Conservation (phyloP, 2,797 vertebrate genomes). For the Strix occidentalis region DNA sequence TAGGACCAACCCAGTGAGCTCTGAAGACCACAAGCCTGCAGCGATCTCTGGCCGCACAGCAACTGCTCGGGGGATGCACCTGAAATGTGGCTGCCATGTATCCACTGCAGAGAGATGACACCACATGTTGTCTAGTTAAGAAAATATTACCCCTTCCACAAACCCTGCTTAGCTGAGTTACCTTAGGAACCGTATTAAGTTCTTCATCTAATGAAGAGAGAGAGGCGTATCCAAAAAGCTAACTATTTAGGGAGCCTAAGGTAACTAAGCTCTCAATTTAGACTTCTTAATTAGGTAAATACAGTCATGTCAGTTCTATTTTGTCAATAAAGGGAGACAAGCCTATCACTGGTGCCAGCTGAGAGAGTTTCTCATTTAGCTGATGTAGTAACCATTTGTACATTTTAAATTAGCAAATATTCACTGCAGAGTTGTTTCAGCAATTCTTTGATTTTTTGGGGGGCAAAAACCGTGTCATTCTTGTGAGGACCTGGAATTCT, state of each 20-base stretch:
- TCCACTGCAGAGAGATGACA: not conserved
- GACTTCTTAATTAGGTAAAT: slow-evolving; percentile 16
- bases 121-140: accelerated
- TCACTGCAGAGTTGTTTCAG: not conserved
- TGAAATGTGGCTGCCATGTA: accelerated
- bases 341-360: not conserved
- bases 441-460: not conserved
- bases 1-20: not conserved
- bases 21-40: not conserved
- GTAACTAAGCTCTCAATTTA: slow-evolving; percentile 29
- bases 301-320: not conserved
- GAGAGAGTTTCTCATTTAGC: not conserved
- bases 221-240: not conserved
- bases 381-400: not conserved
- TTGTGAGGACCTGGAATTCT: not conserved
- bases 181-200: not conserved
- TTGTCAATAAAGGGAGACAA: not conserved
- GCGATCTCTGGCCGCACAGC: not conserved
- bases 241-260: not conserved
- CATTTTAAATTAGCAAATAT: not conserved
- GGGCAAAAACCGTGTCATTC: not conserved
- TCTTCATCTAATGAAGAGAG: not conserved
- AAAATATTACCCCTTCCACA: not conserved
- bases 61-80: not conserved
- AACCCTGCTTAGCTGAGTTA: not conserved